Evolutionary conservation across 1,140 invertebrate genomes (phyloP).

Genomic region (Glomeris maerens): DNA sequence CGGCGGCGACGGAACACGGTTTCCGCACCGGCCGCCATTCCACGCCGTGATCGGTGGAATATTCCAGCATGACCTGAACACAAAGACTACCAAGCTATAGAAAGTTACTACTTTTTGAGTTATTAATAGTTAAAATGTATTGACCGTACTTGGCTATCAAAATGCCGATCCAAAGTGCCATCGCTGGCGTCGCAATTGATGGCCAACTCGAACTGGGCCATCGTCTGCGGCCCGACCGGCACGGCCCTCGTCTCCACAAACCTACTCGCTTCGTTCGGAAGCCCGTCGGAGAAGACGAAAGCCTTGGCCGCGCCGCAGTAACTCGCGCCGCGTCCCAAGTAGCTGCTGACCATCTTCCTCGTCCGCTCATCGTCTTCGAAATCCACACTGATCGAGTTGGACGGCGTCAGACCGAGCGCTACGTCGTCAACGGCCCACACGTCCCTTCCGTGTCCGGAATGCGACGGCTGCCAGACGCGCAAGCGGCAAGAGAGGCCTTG

Average conservation of each 20-base stretch:
- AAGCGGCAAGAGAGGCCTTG: conserved; percentile 27
- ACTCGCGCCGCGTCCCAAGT: conserved; percentile 11
- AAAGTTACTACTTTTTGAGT: too few species aligned
- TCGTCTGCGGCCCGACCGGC: conserved; percentile 31
- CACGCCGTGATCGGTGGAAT: conserved; percentile 34
- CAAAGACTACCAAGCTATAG: background rate
- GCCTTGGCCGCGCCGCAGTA: conserved; percentile 15
- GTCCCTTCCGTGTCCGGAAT: conserved; percentile 31
- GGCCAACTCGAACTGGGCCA: conserved; percentile 35
- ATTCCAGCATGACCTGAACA: conserved; percentile 29
- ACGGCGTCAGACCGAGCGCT: conserved; percentile 24
- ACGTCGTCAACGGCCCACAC: conserved; percentile 37
- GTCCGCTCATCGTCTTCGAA: conserved; percentile 25
- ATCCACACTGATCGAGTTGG: conserved; percentile 29
- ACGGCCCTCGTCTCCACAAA: conserved; percentile 30
- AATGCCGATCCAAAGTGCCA: too few species aligned
- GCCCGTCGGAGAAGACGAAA: too few species aligned
- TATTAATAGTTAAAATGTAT: too few species aligned
- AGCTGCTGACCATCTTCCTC: conserved; percentile 14
- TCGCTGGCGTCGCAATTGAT: conserved; percentile 33
- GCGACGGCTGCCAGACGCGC: conserved; percentile 32
- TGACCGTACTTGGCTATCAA: too few species aligned
- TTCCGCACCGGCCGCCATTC: conserved; percentile 28
- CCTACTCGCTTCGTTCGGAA: too few species aligned
- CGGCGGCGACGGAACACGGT: conserved; percentile 28